Evolutionary conservation across 1,140 invertebrate species (phyloP).

Genomic region (Heliconius himera): DNA sequence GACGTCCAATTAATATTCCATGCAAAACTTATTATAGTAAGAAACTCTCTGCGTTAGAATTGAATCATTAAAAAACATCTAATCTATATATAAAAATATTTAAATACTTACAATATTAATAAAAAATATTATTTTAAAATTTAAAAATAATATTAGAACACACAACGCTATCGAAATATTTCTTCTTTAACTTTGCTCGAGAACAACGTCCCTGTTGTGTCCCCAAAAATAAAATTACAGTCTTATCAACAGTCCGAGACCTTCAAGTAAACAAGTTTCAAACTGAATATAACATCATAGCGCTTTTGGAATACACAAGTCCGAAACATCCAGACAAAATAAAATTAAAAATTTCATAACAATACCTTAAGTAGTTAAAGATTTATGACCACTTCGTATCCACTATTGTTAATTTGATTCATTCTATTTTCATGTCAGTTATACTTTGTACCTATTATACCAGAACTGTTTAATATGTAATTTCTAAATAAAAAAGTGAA

Average conservation of each 20-base stretch:
- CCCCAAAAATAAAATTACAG: conserved; percentile 8
- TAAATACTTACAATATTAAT: background rate
- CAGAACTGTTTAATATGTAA: too few relatives aligned
- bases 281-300: background rate
- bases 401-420: background rate
- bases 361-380: background rate
- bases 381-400: background rate
- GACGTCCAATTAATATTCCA: too few relatives aligned
- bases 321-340: background rate
- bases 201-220: background rate
- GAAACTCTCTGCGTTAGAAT: too few relatives aligned
- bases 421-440: background rate
- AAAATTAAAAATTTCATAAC: background rate
- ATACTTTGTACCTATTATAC: too few relatives aligned
- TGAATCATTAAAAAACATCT: too few relatives aligned
- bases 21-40: too few relatives aligned
- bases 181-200: background rate
- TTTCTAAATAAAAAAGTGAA: too few relatives aligned
- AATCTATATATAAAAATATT: too few relatives aligned
- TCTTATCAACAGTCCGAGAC: background rate
- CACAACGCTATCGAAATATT: background rate
- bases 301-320: background rate
- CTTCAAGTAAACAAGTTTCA: background rate
- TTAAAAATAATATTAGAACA: too few relatives aligned
- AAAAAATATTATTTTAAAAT: background rate